A percentile compares a stretch with the other conserved stretches of the same genome.
phyloP scores from a whole-genome alignment of 2,113 vertebrate genomes.

The Trichomycterus rosablanca region DNA sequence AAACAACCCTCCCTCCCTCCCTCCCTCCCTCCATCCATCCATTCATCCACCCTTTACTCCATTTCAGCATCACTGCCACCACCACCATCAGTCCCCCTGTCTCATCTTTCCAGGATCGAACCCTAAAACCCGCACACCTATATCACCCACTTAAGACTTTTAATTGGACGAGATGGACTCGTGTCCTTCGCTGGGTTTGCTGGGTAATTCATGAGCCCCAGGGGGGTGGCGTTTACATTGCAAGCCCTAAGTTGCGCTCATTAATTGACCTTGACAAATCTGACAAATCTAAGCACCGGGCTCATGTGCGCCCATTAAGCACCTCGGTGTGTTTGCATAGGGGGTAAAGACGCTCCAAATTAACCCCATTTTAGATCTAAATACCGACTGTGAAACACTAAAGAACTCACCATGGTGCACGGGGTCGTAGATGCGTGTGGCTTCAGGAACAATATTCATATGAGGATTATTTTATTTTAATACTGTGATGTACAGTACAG shows the following conservation, averaged over 20 bases:
- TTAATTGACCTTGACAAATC: conserved; percentile 75
- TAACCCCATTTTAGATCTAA: conserved; percentile 29
- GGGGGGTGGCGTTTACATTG: conserved; percentile 41
- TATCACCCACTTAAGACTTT: conserved; percentile 58
- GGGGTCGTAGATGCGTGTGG: too few relatives aligned
- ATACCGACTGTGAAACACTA: background rate
- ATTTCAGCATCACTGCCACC: conserved; percentile 3
- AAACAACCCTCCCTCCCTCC: conserved; percentile 13
- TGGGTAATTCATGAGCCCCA: conserved; percentile 59
- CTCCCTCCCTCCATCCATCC: too few relatives aligned
- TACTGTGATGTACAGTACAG: too few relatives aligned
- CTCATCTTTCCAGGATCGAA: background rate
- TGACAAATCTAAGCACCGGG: conserved; percentile 66
- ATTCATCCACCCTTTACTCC: too few relatives aligned
- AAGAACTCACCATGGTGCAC: too few relatives aligned
- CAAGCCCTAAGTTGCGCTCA: conserved; percentile 53
- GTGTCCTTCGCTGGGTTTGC: conserved; percentile 55
- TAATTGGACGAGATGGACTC: conserved; percentile 61
- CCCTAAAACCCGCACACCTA: background rate
- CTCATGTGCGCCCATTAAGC: conserved; percentile 15
- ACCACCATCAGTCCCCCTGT: background rate
- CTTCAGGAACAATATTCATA: too few relatives aligned
- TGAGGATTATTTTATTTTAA: too few relatives aligned
- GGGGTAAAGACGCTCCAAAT: conserved; percentile 23
- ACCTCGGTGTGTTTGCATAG: conserved; percentile 17